Conservation (phyloP, 2,113 vertebrate species). For the Callocephalon fimbriatum region DNA sequence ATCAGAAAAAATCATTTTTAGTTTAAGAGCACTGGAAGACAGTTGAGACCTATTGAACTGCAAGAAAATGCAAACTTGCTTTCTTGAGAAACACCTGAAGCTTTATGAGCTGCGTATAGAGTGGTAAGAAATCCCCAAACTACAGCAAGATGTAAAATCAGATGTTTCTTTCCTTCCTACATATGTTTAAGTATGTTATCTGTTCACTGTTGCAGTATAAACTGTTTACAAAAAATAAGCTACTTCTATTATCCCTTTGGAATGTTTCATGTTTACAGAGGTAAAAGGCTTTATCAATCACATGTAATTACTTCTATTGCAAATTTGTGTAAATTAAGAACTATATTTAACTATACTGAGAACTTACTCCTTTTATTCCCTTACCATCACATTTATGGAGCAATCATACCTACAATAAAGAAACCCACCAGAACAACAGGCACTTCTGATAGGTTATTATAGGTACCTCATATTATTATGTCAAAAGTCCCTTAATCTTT, state of each 20-base stretch:
- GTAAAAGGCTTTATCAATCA: conserved; percentile 11
- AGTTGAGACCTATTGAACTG: not conserved
- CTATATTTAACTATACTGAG: not conserved
- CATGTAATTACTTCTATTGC: not conserved
- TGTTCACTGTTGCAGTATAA: not conserved
- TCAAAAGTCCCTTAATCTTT: not conserved
- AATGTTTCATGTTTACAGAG: not conserved
- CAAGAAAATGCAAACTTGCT: not conserved
- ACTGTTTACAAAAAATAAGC: not conserved
- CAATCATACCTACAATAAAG: not conserved
- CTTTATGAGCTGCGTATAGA: not conserved
- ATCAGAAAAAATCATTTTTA: not conserved
- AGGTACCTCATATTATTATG: not conserved
- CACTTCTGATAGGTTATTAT: not conserved
- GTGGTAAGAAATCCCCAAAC: not conserved
- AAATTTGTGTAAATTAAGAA: not conserved
- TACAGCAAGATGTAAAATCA: not conserved
- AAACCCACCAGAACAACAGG: not conserved
- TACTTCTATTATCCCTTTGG: not conserved
- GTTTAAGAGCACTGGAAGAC: not conserved
- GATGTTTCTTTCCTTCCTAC: not conserved
- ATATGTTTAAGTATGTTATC: not conserved
- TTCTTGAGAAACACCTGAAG: not conserved
- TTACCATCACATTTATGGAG: not conserved
- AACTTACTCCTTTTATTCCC: not conserved